Percentiles rank a stretch among this genome's conserved stretches.
phyloP scores from a whole-genome alignment of 2,113 vertebrate species.

The Sceloporus undulatus region DNA sequence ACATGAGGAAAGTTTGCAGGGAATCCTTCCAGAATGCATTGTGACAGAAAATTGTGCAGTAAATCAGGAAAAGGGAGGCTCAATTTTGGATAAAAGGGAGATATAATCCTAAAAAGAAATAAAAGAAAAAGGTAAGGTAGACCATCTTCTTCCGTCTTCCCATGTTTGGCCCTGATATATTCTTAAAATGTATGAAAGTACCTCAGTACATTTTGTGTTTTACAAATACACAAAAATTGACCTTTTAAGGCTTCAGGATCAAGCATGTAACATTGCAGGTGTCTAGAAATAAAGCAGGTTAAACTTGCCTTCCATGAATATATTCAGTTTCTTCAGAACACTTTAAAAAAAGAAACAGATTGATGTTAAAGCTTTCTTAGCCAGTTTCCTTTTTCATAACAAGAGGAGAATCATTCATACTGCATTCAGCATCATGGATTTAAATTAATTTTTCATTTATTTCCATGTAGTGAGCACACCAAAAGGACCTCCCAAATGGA shows the following conservation, averaged over 20 bases:
- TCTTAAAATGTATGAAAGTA: neutral
- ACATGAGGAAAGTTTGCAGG: neutral
- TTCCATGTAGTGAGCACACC: slow-evolving; percentile 49
- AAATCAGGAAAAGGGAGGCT: neutral
- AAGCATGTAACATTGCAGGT: neutral
- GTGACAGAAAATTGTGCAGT: neutral
- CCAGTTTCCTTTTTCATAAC: slow-evolving; percentile 76
- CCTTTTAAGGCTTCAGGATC: neutral
- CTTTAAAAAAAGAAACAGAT: slow-evolving; percentile 62
- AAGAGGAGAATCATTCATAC: slow-evolving; percentile 68
- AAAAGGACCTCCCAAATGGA: slow-evolving; percentile 66
- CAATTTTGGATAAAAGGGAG: neutral
- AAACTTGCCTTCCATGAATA: neutral
- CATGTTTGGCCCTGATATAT: neutral
- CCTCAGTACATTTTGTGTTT: neutral
- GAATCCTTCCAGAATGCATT: neutral
- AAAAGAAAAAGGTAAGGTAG: too few relatives aligned
- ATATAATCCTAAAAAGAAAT: too few relatives aligned
- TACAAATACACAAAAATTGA: neutral
- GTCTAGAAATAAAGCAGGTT: neutral
- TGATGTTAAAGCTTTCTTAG: slow-evolving; percentile 69
- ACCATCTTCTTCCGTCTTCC: too few relatives aligned
- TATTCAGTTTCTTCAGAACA: neutral
- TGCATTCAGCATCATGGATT: slow-evolving; percentile 71
- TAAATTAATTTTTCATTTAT: slow-evolving; percentile 63